Conservation (phyloP, 2,888 invertebrate species). For the Chesias legatella region DNA sequence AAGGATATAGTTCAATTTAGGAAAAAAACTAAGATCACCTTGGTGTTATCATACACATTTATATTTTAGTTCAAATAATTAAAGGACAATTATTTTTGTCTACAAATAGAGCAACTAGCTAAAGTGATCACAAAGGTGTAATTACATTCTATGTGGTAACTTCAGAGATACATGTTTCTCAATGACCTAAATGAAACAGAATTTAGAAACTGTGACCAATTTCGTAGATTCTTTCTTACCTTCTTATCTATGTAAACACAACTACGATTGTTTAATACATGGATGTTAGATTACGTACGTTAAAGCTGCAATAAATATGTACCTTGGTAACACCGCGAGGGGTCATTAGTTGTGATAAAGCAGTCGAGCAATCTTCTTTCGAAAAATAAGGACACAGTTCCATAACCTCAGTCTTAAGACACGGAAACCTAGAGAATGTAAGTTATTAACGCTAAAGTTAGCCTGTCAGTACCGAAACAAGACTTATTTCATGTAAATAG, state of each 20-base stretch:
- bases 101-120: background rate
- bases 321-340: constrained; percentile 65
- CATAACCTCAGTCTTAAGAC: constrained; percentile 73
- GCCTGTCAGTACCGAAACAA: constrained; percentile 35
- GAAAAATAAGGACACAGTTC: constrained; percentile 67
- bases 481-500: constrained; percentile 46
- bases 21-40: background rate
- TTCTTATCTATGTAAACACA: constrained; percentile 60
- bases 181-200: background rate
- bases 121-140: too few relatives aligned
- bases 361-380: constrained; percentile 61
- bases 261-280: constrained; percentile 60
- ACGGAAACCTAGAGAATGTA: constrained; percentile 66
- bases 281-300: constrained; percentile 30
- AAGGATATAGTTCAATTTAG: background rate
- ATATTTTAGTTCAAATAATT: background rate
- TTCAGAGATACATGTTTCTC: too few relatives aligned
- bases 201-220: constrained; percentile 4
- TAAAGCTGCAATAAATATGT: constrained; percentile 44
- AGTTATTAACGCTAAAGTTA: constrained; percentile 42
- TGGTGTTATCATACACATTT: background rate
- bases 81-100: constrained; percentile 1
- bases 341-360: constrained; percentile 71
- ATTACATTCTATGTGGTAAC: too few relatives aligned
- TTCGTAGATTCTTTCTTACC: constrained; percentile 5